Evolutionary conservation across 2,888 invertebrate species (phyloP), one percentile per base, ranked within the genome.

Genomic region (Eugnorisma glareosa): DNA sequence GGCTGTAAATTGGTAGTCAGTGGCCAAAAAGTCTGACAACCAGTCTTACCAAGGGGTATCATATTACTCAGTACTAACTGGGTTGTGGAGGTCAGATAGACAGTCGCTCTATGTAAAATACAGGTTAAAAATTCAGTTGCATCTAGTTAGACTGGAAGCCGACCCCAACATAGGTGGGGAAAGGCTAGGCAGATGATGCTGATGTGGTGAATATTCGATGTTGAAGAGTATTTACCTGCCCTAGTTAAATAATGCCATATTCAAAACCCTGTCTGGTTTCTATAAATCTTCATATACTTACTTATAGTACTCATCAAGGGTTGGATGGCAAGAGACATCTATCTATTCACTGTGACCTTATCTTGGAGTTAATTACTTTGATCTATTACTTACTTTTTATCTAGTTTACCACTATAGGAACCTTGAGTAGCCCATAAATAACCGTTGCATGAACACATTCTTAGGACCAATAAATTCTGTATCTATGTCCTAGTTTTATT

Each of bases 381-480:
- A 51, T 80, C 7, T n/a, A n/a, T n/a, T n/a, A n/a, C n/a, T n/a
- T n/a, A n/a, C n/a, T 54, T 77, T 71, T 71, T 73, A 67, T 66
- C 48, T 31, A 43, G 28, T 21, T 21, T 73, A 43, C 15, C 40
- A 78, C 31, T 28, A n/a, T n/a, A 79, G 24, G 4, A 43, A n/a
- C 48, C 66, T 21, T 80, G 37, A 61, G 11, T 61, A 24, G 28
- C 21, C 37, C 35, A 78, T 82, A 73, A 82, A 82, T 81, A 67
- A 70, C 35, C 11, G 18, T 61, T 48, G 69, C 61, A 63, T 78
- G 66, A 82, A 51, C 54, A 81, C 54, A 64, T 59, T 63, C 48
- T n/a, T 45, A 78, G 69, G 61, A 78, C 69, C 67, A 74, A 83
- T 82, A 79, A 79, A 79, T 83, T 63, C 28, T 59, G 35, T 51